Conservation (phyloP, 2,113 vertebrate genomes). For the Neolamprologus brichardi region DNA sequence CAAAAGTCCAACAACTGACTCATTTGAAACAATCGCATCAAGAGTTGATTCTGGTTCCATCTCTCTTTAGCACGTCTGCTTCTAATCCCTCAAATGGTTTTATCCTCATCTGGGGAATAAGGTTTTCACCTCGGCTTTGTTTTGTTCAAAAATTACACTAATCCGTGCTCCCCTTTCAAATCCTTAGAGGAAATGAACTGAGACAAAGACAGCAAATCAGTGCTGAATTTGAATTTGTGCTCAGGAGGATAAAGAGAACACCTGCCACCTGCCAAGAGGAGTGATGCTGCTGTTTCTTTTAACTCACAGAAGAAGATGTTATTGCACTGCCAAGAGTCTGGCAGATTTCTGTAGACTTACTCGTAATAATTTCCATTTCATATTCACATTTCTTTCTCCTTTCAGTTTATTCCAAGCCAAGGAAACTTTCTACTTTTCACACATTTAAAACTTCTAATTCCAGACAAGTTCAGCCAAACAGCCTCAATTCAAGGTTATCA, state of each 20-base stretch:
- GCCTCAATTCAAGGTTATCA: background rate
- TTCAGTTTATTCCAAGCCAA: background rate
- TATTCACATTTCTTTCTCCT: background rate
- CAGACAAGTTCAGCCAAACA: background rate
- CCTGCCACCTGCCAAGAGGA: background rate
- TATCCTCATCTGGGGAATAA: background rate
- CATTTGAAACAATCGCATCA: background rate
- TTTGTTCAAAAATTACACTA: conserved; percentile 4
- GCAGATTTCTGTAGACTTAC: background rate
- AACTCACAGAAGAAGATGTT: background rate
- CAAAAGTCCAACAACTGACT: background rate
- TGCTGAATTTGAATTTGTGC: background rate
- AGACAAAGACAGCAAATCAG: background rate
- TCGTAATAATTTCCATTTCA: background rate
- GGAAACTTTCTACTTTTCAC: background rate
- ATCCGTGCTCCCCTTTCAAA: conserved; percentile 17
- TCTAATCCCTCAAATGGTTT: background rate
- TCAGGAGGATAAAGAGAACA: conserved; percentile 2
- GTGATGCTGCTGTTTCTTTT: background rate
- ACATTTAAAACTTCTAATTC: background rate
- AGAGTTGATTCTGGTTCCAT: background rate
- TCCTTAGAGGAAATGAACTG: background rate
- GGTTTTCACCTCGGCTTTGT: background rate
- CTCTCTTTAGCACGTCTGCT: background rate
- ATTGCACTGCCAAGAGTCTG: background rate